Conservation (phyloP, 2,888 invertebrate species). For the Cinara cedri region DNA sequence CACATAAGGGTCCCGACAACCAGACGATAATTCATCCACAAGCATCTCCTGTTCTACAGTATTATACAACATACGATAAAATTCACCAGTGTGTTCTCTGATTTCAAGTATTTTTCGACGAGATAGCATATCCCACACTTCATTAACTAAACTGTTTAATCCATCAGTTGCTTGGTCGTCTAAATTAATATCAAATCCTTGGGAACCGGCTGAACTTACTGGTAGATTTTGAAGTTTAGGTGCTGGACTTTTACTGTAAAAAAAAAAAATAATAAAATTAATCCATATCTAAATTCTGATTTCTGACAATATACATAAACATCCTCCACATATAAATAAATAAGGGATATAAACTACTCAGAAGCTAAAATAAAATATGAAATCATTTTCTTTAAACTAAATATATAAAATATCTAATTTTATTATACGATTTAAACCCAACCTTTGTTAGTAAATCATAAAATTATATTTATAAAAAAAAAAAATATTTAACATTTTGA, state of each 20-base stretch:
- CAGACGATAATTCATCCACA: neutral
- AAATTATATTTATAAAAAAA: too few relatives aligned
- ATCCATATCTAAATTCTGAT: neutral
- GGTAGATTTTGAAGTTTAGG: conserved; percentile 6
- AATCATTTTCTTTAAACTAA: too few relatives aligned
- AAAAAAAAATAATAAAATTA: too few relatives aligned
- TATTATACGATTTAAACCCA: too few relatives aligned
- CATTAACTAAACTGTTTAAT: neutral
- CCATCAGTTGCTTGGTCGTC: neutral
- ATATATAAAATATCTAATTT: too few relatives aligned
- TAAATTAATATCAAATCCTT: neutral
- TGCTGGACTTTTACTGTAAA: neutral
- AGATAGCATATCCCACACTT: conserved; percentile 29
- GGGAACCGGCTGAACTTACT: neutral
- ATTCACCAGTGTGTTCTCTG: conserved; percentile 5
- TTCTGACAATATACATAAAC: too few relatives aligned
- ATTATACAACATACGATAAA: conserved; percentile 8
- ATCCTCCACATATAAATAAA: too few relatives aligned
- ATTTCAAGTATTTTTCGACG: neutral
- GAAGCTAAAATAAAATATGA: too few relatives aligned
- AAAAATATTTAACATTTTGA: too few relatives aligned
- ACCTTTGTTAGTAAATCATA: too few relatives aligned
- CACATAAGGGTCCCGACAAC: conserved; percentile 26
- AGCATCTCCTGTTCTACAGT: conserved; percentile 30
- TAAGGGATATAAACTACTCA: too few relatives aligned